Conservation (phyloP, 2,797 vertebrate genomes). For the Tauraco hartlaubi region DNA sequence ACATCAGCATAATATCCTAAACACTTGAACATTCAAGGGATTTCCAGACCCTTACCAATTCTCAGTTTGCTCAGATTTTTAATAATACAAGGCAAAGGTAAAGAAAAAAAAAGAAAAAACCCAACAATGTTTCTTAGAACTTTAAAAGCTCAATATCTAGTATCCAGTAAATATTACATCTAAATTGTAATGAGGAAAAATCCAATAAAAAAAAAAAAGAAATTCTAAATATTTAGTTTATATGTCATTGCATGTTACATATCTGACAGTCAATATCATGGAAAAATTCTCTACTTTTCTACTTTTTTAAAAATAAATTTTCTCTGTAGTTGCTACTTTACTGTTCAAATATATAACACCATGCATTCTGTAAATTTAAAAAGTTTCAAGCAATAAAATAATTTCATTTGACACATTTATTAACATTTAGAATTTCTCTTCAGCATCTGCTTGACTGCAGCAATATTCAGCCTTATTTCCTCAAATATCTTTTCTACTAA, state of each 20-base stretch:
- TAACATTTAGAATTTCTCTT: background rate
- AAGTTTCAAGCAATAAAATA: background rate
- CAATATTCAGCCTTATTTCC: background rate
- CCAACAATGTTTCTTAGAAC: background rate
- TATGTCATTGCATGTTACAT: background rate
- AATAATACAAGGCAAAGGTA: background rate
- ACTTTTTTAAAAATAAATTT: background rate
- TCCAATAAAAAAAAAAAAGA: background rate
- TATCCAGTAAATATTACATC: background rate
- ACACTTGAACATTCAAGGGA: background rate
- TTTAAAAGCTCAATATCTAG: background rate
- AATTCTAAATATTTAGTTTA: background rate
- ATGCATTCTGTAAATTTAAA: background rate
- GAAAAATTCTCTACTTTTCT: background rate
- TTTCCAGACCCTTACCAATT: background rate
- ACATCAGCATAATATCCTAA: background rate
- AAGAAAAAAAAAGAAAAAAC: background rate
- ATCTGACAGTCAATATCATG: background rate
- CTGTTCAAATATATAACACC: background rate
- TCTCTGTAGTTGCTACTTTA: background rate
- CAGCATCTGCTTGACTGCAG: background rate
- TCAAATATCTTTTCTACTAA: background rate
- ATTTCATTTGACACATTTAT: background rate
- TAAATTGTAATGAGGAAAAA: background rate
- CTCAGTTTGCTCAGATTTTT: background rate